Evolutionary conservation across 2,888 invertebrate species (phyloP), one percentile per base, ranked within the genome.

Genomic region (Digitonthophagus gazella): DNA sequence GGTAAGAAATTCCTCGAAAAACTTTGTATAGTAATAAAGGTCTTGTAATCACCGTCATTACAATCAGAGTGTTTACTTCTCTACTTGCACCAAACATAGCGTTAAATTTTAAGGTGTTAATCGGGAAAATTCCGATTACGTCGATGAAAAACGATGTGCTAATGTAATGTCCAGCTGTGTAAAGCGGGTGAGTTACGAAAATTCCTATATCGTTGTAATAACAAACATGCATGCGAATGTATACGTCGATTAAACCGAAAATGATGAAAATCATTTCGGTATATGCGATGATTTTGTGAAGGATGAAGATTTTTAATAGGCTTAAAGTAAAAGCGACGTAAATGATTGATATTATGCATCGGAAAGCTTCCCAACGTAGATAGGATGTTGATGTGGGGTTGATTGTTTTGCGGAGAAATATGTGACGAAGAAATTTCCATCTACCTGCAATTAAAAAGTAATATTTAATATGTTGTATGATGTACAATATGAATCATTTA

Each of bases 51-150:
- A 70, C 6, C 3, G 58, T 18, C 11, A 72, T 6, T 11, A 70
- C 14, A 11, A 65, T 20, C 8, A 67, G 54, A 0, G 67, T 54
- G 6, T 66, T 19, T 16, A 63, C 2, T 22, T 64, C 15, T 2
- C 65, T 14, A 1, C 15, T 18, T 14, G 6, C 6, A 15, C 73
- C 72, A 58, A 72, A 71, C 15, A 72, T 64, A 5, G 54, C 11
- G 2, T 72, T 56, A 1, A 72, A 5, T 19, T 67, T 82, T 1
- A 83, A 1, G 0, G 79, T 79, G 64, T 84, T 83, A 83, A 84
- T 85, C 2, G 86, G 85, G 18, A 84, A 82, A 71, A 82, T 81
- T 8, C 82, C 83, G 2, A 85, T 55, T 1, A 85, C 76, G 73
- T 86, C 86, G n/a, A 84, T 67, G n/a, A 79, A 57, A 69, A 86